A percentile compares a stretch with the other conserved stretches of the same genome.
phyloP scores from a whole-genome alignment of 2,113 vertebrate species.

The Sinocyclocheilus anshuiensis region DNA sequence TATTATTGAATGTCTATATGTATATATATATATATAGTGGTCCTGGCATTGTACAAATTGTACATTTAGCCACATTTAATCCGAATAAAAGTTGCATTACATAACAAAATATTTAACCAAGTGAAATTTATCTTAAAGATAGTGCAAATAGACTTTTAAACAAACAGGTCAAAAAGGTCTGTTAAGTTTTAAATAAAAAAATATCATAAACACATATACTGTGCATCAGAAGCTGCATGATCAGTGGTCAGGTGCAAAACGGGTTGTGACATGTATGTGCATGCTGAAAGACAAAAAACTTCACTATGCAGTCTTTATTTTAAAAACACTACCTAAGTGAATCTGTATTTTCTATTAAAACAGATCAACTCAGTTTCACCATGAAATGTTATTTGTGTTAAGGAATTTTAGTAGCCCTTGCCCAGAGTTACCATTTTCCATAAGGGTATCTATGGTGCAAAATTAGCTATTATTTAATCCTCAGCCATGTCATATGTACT shows the following conservation, averaged over 20 bases:
- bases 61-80: too few species aligned
- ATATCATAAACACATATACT: not conserved
- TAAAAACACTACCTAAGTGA: not conserved
- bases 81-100: too few species aligned
- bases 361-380: not conserved
- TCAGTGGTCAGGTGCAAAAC: not conserved
- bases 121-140: too few species aligned
- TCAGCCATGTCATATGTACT: not conserved
- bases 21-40: too few species aligned
- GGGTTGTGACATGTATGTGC: not conserved
- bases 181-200: too few species aligned
- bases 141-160: too few species aligned
- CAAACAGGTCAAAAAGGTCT: too few species aligned
- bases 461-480: not conserved
- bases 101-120: too few species aligned
- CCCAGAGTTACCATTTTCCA: not conserved
- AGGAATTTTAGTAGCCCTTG: not conserved
- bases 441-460: not conserved
- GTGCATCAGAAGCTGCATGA: not conserved
- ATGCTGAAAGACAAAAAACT: not conserved
- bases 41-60: too few species aligned
- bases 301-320: not conserved
- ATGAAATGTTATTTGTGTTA: not conserved
- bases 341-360: not conserved
- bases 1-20: too few species aligned